phyloP scores from a whole-genome alignment of 1,140 invertebrate species.

The Bicyclus anynana region DNA sequence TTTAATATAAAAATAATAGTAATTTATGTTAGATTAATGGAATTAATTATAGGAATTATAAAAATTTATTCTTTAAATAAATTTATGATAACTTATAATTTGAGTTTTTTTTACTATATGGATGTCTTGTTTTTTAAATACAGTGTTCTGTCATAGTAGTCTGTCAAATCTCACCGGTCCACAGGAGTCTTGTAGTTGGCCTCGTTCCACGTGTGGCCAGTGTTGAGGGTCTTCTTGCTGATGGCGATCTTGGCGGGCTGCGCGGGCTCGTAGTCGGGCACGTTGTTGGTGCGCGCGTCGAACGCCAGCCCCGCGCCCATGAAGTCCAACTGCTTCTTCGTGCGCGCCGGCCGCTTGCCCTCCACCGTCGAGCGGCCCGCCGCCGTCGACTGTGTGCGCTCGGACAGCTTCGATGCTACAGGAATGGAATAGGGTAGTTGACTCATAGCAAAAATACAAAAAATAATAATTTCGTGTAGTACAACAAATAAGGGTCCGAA shows the following conservation, averaged over 20 bases:
- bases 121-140: no score
- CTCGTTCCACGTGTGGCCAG: conserved; percentile 69
- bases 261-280: conserved; percentile 53
- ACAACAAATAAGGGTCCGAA: no score
- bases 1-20: no score
- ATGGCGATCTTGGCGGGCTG: conserved; percentile 68
- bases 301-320: conserved; percentile 53
- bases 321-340: conserved; percentile 62
- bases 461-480: no score
- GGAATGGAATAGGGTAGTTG: no score
- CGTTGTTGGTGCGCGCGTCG: conserved; percentile 40
- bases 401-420: conserved; percentile 62
- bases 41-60: no score
- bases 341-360: conserved; percentile 40
- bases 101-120: no score
- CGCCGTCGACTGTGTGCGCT: conserved; percentile 52
- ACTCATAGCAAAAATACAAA: no score
- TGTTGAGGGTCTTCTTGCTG: conserved; percentile 64
- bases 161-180: conserved; percentile 42
- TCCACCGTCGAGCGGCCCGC: conserved; percentile 42
- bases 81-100: no score
- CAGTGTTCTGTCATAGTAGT: no score
- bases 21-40: no score
- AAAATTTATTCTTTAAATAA: no score
- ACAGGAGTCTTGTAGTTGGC: conserved; percentile 69